Conservation (phyloP, 2,113 vertebrate species). For the Emydura subglobosa region DNA sequence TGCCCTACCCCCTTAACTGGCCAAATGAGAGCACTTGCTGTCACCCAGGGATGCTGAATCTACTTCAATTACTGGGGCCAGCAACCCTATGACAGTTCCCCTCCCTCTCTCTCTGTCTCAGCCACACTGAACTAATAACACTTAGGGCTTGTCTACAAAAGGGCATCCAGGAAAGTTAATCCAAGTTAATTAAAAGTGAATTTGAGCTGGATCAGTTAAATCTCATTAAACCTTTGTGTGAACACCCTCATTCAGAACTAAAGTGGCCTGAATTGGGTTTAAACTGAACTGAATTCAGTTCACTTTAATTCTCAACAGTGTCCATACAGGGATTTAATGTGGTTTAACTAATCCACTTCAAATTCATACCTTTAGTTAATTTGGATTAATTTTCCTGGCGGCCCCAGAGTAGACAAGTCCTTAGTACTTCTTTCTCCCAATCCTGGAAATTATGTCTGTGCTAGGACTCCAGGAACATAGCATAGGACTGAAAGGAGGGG, state of each 20-base stretch:
- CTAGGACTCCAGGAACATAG: fast-evolving
- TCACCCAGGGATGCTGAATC: fast-evolving
- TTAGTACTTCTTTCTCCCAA: neutral
- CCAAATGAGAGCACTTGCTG: neutral
- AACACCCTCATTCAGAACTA: neutral
- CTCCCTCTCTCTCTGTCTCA: neutral
- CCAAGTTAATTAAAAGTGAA: neutral
- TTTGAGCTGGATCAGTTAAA: neutral
- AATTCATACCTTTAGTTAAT: neutral
- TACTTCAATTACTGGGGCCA: neutral
- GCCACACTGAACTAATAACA: neutral
- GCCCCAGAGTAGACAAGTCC: neutral
- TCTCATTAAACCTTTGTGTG: neutral
- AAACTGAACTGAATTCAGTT: neutral
- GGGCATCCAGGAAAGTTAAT: neutral
- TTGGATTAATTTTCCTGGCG: neutral
- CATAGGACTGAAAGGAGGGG: neutral
- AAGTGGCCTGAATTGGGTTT: neutral
- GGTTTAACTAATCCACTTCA: neutral
- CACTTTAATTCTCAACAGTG: neutral
- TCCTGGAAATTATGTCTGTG: neutral
- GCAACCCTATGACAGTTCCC: neutral
- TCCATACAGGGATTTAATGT: neutral
- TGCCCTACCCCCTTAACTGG: neutral
- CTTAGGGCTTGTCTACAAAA: neutral